A percentile compares a stretch with the other conserved stretches of the same genome.
These are phyloP conservation scores for Cataglyphis cursor DNA, from an alignment of 2,888 invertebrate species.

Conservation along the genomic window DNA sequence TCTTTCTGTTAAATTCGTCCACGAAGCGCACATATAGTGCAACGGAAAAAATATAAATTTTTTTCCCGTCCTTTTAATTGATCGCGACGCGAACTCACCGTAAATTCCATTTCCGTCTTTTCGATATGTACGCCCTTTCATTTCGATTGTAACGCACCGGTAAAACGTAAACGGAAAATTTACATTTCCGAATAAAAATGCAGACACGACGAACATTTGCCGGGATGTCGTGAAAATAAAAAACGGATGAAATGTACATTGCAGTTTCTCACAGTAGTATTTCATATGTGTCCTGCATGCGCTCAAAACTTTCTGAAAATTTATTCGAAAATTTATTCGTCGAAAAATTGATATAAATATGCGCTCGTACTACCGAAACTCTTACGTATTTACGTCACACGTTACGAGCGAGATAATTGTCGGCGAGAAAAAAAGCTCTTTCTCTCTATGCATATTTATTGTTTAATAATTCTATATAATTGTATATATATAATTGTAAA, in stretches of 20 bases:
- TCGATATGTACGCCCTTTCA: not conserved
- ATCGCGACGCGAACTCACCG: not conserved
- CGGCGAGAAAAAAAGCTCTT: not conserved
- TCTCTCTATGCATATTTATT: not conserved
- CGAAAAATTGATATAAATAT: not conserved
- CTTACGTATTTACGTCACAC: not conserved
- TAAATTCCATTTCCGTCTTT: not conserved
- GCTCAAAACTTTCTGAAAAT: not conserved
- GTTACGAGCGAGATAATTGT: not conserved
- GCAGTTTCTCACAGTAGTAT: not conserved
- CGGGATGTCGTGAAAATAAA: not conserved
- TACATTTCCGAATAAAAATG: conserved; percentile 15
- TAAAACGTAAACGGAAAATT: conserved; percentile 16
- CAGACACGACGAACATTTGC: not conserved
- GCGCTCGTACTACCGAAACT: not conserved
- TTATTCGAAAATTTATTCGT: not conserved
- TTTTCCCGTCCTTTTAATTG: not conserved
- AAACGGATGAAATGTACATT: not conserved
- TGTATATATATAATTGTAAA: not conserved
- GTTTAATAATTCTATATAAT: no score
- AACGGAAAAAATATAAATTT: not conserved
- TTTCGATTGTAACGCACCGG: not conserved
- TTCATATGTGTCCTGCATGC: not conserved
- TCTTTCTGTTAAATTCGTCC: not conserved
- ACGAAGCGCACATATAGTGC: not conserved